Evolutionary conservation across 2,888 invertebrate genomes (phyloP).

Genomic region (Xestia sexstrigata): DNA sequence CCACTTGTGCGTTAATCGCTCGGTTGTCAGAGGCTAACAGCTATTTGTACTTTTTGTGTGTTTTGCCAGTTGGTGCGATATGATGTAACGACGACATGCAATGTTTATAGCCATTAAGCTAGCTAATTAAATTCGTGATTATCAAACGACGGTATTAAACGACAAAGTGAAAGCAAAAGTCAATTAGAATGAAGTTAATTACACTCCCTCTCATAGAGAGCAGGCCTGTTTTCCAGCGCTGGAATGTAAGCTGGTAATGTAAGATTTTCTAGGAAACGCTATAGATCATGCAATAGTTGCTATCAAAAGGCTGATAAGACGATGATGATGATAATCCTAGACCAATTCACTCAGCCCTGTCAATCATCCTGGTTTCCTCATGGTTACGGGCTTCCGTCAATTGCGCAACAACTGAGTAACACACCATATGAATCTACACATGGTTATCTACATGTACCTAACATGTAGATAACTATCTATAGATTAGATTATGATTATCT

Average conservation of each 20-base stretch:
- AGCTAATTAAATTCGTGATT: conserved; percentile 18
- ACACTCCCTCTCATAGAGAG: not conserved
- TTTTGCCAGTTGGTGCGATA: conserved; percentile 80
- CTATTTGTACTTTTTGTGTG: conserved; percentile 82
- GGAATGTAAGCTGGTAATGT: not conserved
- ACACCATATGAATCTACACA: not conserved
- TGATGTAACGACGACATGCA: conserved; percentile 61
- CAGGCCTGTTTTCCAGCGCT: not conserved
- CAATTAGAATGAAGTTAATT: conserved; percentile 14
- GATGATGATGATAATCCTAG: not conserved
- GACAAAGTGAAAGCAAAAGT: conserved; percentile 29
- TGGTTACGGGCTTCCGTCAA: not conserved
- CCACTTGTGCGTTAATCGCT: conserved; percentile 82
- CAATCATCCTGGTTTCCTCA: conserved; percentile 22
- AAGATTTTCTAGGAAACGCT: not conserved
- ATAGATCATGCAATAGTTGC: not conserved
- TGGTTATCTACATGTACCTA: too few relatives aligned
- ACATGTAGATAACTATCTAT: not conserved
- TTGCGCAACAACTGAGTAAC: not conserved
- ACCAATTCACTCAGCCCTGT: conserved; percentile 1
- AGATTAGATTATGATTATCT: conserved; percentile 14
- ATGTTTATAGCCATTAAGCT: conserved; percentile 21
- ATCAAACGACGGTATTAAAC: conserved; percentile 2
- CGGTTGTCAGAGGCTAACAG: conserved; percentile 75
- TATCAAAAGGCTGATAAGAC: not conserved